phyloP scores from a whole-genome alignment of 2,113 vertebrate genomes.

The pig (Sus scrofa) region T2T-Sscrofa CM000814.6:87446001-87446500 shows the following conservation, averaged over 20 bases:
- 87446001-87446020: neutral
- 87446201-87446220: neutral
- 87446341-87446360: neutral
- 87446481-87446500: neutral
- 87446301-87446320: neutral
- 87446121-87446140: neutral
- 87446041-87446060: neutral
- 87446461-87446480: neutral
- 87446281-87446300: neutral
- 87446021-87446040: neutral
- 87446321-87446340: neutral
- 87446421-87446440: neutral
- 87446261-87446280: neutral
- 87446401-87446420: neutral
- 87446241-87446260: neutral
- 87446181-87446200: neutral
- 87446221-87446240: neutral
- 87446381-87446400: neutral
- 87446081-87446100: neutral
- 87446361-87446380: neutral
- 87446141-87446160: neutral
- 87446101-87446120: conserved; percentile 18
- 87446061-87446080: neutral
- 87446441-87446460: neutral
- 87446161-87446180: conserved; percentile 35